Conservation (phyloP, 2,888 invertebrate species). For the Heliconius sara region DNA sequence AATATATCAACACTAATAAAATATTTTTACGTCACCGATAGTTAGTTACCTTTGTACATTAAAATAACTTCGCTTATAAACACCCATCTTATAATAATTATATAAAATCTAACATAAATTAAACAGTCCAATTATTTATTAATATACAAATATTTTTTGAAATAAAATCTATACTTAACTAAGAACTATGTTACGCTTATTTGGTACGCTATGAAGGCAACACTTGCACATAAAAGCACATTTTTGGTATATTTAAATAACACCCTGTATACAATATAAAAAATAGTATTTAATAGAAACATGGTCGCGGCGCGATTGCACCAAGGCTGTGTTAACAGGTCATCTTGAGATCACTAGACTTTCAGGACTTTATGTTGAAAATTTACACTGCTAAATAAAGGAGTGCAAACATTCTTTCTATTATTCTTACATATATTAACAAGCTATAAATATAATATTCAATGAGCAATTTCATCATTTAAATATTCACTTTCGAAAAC, state of each 20-base stretch:
- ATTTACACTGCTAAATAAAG: conserved; percentile 15
- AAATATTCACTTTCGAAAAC: background rate
- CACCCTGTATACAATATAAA: conserved; percentile 82
- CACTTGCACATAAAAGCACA: conserved; percentile 80
- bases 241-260: conserved; percentile 80
- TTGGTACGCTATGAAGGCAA: conserved; percentile 72
- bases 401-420: conserved; percentile 21
- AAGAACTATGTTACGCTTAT: conserved; percentile 52
- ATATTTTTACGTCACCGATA: conserved; percentile 51
- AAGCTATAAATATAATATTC: conserved; percentile 27
- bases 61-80: conserved; percentile 52
- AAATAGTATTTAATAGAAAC: conserved; percentile 70
- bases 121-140: conserved; percentile 60
- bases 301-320: conserved; percentile 76
- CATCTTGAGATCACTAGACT: conserved; percentile 75
- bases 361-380: conserved; percentile 31
- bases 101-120: conserved; percentile 62
- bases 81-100: conserved; percentile 51
- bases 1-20: conserved; percentile 16
- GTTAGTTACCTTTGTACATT: conserved; percentile 60
- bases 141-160: conserved; percentile 49
- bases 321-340: conserved; percentile 67
- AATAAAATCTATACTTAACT: conserved; percentile 38
- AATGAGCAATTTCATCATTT: conserved; percentile 24
- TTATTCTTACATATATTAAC: conserved; percentile 22